phyloP scores from a whole-genome alignment of 2,797 vertebrate species.

The Rousettus madagascariensis region DNA sequence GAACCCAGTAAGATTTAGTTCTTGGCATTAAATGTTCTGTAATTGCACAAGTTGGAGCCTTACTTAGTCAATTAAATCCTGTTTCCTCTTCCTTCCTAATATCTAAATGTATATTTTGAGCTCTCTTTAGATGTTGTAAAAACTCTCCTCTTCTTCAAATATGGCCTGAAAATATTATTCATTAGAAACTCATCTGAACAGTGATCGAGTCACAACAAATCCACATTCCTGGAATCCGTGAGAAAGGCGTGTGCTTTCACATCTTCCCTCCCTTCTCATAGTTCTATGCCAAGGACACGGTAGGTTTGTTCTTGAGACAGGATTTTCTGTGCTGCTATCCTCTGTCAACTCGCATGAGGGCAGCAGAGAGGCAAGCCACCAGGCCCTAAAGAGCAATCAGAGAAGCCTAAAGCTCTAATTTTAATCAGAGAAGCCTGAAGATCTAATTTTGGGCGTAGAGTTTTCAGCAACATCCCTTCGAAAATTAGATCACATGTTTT shows the following conservation, averaged over 20 bases:
- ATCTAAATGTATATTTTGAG: slow-evolving; percentile 17
- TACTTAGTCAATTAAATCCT: slow-evolving; percentile 65
- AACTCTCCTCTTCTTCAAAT: slow-evolving; percentile 19
- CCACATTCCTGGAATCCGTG: not conserved
- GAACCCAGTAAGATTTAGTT: not conserved
- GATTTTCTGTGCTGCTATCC: slow-evolving; percentile 59
- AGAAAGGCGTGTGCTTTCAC: not conserved
- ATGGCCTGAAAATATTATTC: slow-evolving; percentile 39
- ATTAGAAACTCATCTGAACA: not conserved
- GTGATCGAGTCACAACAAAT: slow-evolving; percentile 34
- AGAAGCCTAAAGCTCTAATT: slow-evolving; percentile 65
- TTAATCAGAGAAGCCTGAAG: slow-evolving; percentile 43
- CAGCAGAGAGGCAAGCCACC: slow-evolving; percentile 69
- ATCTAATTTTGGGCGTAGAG: slow-evolving; percentile 69
- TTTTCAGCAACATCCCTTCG: slow-evolving; percentile 60
- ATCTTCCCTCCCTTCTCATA: not conserved
- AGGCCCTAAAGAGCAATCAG: not conserved
- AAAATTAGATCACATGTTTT: slow-evolving; percentile 56
- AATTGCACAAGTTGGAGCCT: slow-evolving; percentile 7
- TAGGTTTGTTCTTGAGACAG: not conserved
- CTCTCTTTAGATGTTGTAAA: slow-evolving; percentile 25
- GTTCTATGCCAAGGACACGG: rapidly evolving
- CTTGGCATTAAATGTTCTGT: slow-evolving; percentile 6
- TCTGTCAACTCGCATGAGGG: slow-evolving; percentile 71
- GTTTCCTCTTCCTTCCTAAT: slow-evolving; percentile 42